Conservation (phyloP, 1,140 invertebrate species). For the Drosophila nasuta region DNA sequence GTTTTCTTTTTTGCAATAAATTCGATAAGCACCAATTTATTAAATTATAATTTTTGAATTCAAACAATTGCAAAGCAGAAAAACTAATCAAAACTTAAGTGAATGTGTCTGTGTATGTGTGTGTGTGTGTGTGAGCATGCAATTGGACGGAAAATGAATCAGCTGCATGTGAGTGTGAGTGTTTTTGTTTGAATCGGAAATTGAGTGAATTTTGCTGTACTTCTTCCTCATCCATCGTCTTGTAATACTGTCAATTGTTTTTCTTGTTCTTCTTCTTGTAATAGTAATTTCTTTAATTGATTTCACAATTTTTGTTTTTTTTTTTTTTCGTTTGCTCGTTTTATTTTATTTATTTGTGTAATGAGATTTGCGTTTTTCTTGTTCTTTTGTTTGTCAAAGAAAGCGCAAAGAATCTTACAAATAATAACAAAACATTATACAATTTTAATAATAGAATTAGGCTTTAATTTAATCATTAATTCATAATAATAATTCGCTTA, state of each 20-base stretch:
- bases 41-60: slow-evolving; percentile 44
- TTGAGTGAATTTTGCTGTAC: slow-evolving; percentile 8
- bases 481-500: slow-evolving; percentile 38
- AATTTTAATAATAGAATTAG: slow-evolving; percentile 44
- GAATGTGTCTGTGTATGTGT: slow-evolving; percentile 3
- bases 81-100: slow-evolving; percentile 32
- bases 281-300: slow-evolving; percentile 68
- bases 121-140: slow-evolving; percentile 17
- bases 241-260: slow-evolving; percentile 63
- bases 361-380: slow-evolving; percentile 24
- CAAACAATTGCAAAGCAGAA: slow-evolving; percentile 20
- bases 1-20: slow-evolving; percentile 68
- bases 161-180: slow-evolving; percentile 17
- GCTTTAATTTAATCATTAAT: slow-evolving; percentile 33
- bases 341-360: slow-evolving; percentile 39
- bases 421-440: slow-evolving; percentile 82
- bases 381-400: slow-evolving; percentile 7
- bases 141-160: slow-evolving; percentile 61
- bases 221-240: slow-evolving; percentile 26
- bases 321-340: slow-evolving; percentile 54
- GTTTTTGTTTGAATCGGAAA: slow-evolving; percentile 29
- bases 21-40: slow-evolving; percentile 83
- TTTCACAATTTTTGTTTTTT: slow-evolving; percentile 50
- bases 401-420: slow-evolving; percentile 66
- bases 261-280: slow-evolving; percentile 37